Evolutionary conservation across 1,140 invertebrate species (phyloP).

Genomic region (Megalopta genalis): DNA sequence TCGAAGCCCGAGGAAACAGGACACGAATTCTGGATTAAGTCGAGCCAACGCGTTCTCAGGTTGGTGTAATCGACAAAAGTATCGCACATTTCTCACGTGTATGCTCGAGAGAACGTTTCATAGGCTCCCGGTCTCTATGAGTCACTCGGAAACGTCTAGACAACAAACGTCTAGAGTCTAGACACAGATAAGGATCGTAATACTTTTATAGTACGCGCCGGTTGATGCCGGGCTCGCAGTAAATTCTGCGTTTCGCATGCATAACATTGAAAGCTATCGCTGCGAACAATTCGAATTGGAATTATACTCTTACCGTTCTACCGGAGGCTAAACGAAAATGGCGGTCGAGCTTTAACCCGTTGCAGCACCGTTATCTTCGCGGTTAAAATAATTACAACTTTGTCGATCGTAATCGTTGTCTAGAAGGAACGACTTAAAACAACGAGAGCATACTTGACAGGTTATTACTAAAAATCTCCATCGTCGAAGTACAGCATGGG

Average conservation of each 20-base stretch:
- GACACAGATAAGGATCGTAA: conserved; percentile 40
- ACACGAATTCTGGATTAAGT: no score
- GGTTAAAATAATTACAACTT: no score
- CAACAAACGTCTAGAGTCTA: neutral
- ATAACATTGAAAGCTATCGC: neutral
- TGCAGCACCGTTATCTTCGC: no score
- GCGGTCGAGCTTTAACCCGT: no score
- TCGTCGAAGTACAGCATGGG: no score
- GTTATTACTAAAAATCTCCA: no score
- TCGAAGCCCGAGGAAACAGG: no score
- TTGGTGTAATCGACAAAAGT: neutral
- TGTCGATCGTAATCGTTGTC: no score
- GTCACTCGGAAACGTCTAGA: conserved; percentile 42
- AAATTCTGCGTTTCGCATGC: conserved; percentile 4
- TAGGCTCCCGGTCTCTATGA: conserved; percentile 16
- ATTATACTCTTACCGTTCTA: neutral
- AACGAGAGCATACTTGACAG: no score
- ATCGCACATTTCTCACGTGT: neutral
- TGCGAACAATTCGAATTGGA: neutral
- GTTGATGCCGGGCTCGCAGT: conserved; percentile 27
- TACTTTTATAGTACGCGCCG: conserved; percentile 26
- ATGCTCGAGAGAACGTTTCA: neutral
- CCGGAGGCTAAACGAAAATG: neutral
- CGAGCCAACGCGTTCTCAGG: neutral
- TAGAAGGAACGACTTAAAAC: no score